phyloP scores from a whole-genome alignment of 2,797 vertebrate genomes.

The Sarcoramphus papa region DNA sequence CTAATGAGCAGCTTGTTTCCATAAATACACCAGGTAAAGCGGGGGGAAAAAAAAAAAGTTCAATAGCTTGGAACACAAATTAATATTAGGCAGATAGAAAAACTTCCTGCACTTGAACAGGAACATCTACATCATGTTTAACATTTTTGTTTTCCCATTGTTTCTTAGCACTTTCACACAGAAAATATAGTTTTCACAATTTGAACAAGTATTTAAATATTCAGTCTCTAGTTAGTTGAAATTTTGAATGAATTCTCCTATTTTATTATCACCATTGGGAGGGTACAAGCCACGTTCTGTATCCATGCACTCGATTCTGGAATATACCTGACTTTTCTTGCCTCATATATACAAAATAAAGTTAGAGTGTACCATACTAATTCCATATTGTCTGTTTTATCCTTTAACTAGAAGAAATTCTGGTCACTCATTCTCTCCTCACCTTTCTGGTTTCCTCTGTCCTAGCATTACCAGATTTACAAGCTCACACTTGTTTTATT shows the following conservation, averaged over 20 bases:
- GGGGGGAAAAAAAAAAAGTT: background rate
- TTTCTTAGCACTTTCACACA: background rate
- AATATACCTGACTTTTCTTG: background rate
- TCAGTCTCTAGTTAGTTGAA: background rate
- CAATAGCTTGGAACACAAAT: slow-evolving; percentile 47
- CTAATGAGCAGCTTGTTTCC: slow-evolving; percentile 66
- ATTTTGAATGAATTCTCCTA: background rate
- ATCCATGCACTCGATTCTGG: background rate
- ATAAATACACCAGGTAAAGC: slow-evolving; percentile 66
- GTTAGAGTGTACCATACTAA: background rate
- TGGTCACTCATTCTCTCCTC: background rate
- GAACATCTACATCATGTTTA: background rate
- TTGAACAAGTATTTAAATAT: background rate
- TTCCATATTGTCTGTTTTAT: background rate
- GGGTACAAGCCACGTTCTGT: background rate
- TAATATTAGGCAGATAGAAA: slow-evolving; percentile 40
- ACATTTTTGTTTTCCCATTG: background rate
- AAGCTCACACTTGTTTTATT: slow-evolving; percentile 21
- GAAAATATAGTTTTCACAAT: background rate
- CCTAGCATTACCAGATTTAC: background rate
- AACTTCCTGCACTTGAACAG: background rate
- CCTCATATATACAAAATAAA: background rate
- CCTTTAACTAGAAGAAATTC: background rate
- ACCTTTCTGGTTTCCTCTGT: background rate
- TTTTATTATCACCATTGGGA: background rate